These are phyloP conservation scores for Coluber constrictor DNA, from an alignment of 2,797 vertebrate genomes.

Conservation along the genomic window DNA sequence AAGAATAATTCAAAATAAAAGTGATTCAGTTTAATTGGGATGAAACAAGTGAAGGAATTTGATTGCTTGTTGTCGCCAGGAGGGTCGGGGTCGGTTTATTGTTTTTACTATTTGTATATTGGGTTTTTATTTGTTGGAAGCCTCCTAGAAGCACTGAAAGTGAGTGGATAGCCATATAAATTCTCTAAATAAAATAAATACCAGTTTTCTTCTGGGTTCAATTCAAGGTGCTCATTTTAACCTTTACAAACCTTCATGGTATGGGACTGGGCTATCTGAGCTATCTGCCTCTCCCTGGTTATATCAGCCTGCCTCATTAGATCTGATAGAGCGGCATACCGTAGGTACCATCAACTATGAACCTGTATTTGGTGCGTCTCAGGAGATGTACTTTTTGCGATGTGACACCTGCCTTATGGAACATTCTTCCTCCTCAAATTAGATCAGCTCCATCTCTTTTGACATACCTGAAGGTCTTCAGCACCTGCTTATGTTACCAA, in stretches of 20 bases:
- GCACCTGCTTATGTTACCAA: background rate
- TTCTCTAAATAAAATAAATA: background rate
- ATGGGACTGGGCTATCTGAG: background rate
- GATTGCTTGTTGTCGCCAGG: background rate
- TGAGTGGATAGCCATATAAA: background rate
- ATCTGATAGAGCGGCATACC: background rate
- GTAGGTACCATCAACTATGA: background rate
- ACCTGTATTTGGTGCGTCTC: background rate
- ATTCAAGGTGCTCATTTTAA: background rate
- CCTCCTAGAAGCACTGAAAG: background rate
- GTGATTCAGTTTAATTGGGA: background rate
- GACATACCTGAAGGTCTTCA: background rate
- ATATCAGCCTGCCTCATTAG: background rate
- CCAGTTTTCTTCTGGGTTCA: background rate
- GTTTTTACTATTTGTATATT: background rate
- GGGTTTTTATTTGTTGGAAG: background rate
- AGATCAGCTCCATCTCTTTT: background rate
- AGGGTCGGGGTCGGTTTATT: background rate
- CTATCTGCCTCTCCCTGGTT: background rate
- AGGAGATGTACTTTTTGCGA: background rate
- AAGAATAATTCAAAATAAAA: background rate
- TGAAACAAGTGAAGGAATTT: background rate
- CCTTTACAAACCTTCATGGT: background rate
- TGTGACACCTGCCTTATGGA: background rate
- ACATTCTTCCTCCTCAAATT: background rate